phyloP scores from a whole-genome alignment of 2,797 vertebrate species.

The Typhlichthys subterraneus region DNA sequence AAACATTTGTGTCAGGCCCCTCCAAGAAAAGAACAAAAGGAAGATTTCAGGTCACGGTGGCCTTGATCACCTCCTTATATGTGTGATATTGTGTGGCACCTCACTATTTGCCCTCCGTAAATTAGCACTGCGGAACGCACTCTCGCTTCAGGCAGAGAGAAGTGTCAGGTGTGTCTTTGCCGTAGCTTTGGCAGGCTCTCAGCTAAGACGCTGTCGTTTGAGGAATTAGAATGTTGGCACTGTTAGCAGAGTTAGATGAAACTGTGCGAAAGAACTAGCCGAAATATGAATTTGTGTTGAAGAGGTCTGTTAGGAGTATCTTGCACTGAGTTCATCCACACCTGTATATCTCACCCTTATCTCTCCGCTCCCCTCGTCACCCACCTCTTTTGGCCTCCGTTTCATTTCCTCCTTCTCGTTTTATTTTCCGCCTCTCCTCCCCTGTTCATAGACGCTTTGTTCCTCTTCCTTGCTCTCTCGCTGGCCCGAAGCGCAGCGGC shows the following conservation, averaged over 20 bases:
- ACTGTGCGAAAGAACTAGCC: constrained; percentile 33
- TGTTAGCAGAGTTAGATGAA: constrained; percentile 32
- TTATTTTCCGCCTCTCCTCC: constrained; percentile 38
- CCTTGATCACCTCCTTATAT: constrained; percentile 27
- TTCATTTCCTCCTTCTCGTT: constrained; percentile 15
- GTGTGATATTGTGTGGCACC: constrained; percentile 44
- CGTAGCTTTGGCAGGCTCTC: constrained; percentile 19
- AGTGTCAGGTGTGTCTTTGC: constrained; percentile 49
- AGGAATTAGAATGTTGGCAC: constrained; percentile 24
- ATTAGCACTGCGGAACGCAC: constrained; percentile 41
- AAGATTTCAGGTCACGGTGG: constrained; percentile 51
- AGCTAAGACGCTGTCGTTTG: no score
- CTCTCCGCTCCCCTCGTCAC: constrained; percentile 49
- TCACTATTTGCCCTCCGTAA: constrained; percentile 54
- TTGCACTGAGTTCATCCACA: constrained; percentile 23
- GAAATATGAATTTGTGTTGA: constrained; percentile 40
- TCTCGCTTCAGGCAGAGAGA: constrained; percentile 8
- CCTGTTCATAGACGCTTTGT: constrained; percentile 45
- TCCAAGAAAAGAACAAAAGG: constrained; percentile 56
- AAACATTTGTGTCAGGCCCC: constrained; percentile 51
- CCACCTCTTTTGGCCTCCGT: background rate
- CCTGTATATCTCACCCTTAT: constrained; percentile 41
- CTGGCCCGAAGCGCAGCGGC: constrained; percentile 51
- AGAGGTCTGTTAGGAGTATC: constrained; percentile 33
- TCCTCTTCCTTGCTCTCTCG: constrained; percentile 42